Evolutionary conservation across 2,797 vertebrate species (phyloP), one percentile per base, ranked within the genome.

Genomic region (Garrulus glandarius): DNA sequence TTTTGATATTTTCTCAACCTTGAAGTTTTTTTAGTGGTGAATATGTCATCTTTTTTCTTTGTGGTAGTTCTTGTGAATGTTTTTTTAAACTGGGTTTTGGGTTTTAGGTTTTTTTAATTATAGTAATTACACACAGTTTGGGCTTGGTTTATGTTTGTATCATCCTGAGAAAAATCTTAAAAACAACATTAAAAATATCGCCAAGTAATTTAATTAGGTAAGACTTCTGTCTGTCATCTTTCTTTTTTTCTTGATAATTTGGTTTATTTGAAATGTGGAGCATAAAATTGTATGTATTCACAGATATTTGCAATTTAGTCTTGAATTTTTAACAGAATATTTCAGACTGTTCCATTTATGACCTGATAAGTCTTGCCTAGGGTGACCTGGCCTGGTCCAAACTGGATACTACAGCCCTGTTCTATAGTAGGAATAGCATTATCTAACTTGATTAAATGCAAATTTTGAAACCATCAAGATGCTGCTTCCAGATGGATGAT

Each of bases 321-420:
- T 76, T 50, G 14, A 72, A 68, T 46, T 72, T 77, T 36, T 36
- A 60, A 36, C 64, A 14, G 5, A 60, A 16, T 56, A 47, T 75
- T 86, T 69, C 39, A 61, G 7, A 14, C 15, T n/a, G 30, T 30
- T 59, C 8, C 3, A 36, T 34, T 87, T 68, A 36, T 70, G 14
- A 39, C 21, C 49, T 24, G 12, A 1, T 8, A 41, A n/a, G 10
- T 49, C 59, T 74, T 87, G n/a, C 6, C 6, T 53, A 4, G 5
- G 3, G 11, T 57, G 12, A 61, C 46, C 15, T 55, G n/a, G 12
- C 36, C 32, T 71, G 4, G 7, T 59, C 26, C 2, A 6, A 63
- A 32, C n/a, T 27, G 22, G 4, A 50, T 0, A 2, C 5, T 23
- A 32, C 18, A 34, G 8, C 2, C 17, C 5, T 57, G 6, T 41